Evolutionary conservation across 2,113 vertebrate genomes (phyloP).

Genomic region (Cynopterus brachyotis): DNA sequence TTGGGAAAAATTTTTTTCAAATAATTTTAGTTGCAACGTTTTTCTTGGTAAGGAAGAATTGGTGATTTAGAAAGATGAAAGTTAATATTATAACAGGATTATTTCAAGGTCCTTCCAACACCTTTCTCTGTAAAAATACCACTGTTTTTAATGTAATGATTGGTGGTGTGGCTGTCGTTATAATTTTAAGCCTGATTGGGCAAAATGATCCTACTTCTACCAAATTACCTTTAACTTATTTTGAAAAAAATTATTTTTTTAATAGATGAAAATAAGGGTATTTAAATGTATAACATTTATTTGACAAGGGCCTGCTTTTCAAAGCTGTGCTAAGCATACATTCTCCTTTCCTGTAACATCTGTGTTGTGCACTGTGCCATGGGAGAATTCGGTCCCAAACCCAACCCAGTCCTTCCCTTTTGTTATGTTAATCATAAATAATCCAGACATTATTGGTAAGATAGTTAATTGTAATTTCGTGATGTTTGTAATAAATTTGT

Average conservation of each 20-base stretch:
- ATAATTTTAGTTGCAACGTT: constrained; percentile 10
- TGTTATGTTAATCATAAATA: background rate
- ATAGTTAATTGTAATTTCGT: background rate
- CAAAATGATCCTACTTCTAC: background rate
- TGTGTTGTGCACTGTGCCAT: background rate
- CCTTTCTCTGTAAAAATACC: constrained; percentile 36
- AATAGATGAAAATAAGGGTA: constrained; percentile 19
- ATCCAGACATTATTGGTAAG: background rate
- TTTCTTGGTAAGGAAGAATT: constrained; percentile 27
- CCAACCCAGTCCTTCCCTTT: background rate
- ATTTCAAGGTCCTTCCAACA: constrained; percentile 55
- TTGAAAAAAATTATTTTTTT: background rate
- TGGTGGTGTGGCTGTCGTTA: constrained; percentile 40
- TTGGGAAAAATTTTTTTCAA: background rate
- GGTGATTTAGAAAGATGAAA: constrained; percentile 28
- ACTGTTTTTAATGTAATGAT: background rate
- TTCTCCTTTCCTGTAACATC: background rate
- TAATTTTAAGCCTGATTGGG: constrained; percentile 26
- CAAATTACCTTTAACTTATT: constrained; percentile 42
- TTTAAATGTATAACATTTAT: background rate
- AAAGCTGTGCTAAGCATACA: background rate
- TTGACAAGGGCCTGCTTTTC: background rate
- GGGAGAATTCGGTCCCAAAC: background rate
- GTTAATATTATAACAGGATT: background rate
- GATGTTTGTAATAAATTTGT: background rate